Base-by-base conservation (phyloP, 2,113 vertebrate genomes). In the Thinocorus orbignyianus region DNA sequence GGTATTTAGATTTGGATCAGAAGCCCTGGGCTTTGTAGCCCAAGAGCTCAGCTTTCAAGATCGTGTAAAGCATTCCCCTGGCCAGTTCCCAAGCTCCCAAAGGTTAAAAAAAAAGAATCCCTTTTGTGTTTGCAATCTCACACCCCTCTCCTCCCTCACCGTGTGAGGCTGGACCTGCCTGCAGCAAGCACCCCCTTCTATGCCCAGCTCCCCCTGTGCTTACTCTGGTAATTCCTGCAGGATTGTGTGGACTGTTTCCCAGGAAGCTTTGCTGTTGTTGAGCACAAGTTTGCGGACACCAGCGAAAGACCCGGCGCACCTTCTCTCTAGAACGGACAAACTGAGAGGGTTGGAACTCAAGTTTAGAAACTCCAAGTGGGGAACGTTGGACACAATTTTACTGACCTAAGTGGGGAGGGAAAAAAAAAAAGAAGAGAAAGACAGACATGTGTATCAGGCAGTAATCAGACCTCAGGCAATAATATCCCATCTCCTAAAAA, bases 301-400 rank as follows among this genome's bases (percentile, higher is more conserved):
- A 81, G 98, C 98, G 94, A 99, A 99, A 48, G 98, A 98, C 46
- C 98, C 98, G 2, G 99, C 99, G 88, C 98, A 98, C 24, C 97
- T 97, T 94, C 98, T 98, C 89, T 99, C 98, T 98, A 99, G 97
- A 96, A 98, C 97, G 23, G 98, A 98, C 71, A 98, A 97, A 72
- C 98, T 98, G 97, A 99, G 98, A 83, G 99, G 99, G 98, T 99
- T 99, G 98, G 98, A 99, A 98, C 99, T 99, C 98, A 99, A 98
- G 95, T 99, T 99, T 95, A 99, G 98, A 97, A 99, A 99, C 97
- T 99, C 98, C 98, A 99, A 96, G 93, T 99, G 98, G 52, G 99
- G 99, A 96, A 99, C 98, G 97, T 99, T 99, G 97, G 98, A 99
- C 76, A 99, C 99, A 90, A 99, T 99, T 98, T 99, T 99, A 98